Evolutionary conservation across 2,797 vertebrate species (phyloP).

Genomic region (Clarias laeviceps): DNA sequence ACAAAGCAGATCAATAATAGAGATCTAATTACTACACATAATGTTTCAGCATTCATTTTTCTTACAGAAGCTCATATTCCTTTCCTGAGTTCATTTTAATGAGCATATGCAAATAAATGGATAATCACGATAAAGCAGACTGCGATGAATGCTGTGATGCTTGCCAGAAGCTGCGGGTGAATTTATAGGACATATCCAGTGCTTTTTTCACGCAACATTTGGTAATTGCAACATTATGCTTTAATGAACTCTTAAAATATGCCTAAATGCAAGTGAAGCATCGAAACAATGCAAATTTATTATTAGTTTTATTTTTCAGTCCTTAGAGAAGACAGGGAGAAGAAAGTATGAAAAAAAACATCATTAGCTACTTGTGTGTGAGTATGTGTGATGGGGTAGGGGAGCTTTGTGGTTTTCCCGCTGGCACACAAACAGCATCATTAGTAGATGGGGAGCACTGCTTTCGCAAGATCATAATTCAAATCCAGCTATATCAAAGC

Average conservation of each 20-base stretch:
- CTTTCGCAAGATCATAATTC: constrained; percentile 61
- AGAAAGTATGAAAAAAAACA: constrained; percentile 29
- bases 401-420: constrained; percentile 65
- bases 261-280: constrained; percentile 72
- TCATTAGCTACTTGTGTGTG: constrained; percentile 45
- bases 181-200: constrained; percentile 75
- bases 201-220: constrained; percentile 65
- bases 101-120: constrained; percentile 59
- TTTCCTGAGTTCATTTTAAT: constrained; percentile 60
- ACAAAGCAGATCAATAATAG: constrained; percentile 60
- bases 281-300: constrained; percentile 70
- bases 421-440: constrained; percentile 64
- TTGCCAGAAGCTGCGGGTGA: constrained; percentile 80
- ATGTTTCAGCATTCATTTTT: constrained; percentile 62
- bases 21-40: constrained; percentile 64
- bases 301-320: constrained; percentile 44
- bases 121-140: constrained; percentile 78
- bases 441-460: constrained; percentile 58
- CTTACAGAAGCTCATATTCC: constrained; percentile 57
- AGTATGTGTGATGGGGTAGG: constrained; percentile 44
- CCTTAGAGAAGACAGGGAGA: constrained; percentile 43
- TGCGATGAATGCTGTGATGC: constrained; percentile 80
- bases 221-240: constrained; percentile 77
- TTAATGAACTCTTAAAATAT: constrained; percentile 78
- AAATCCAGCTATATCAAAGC: constrained; percentile 50